Base-by-base conservation (phyloP, 2,113 vertebrate species). In the Pteropus alecto region DNA sequence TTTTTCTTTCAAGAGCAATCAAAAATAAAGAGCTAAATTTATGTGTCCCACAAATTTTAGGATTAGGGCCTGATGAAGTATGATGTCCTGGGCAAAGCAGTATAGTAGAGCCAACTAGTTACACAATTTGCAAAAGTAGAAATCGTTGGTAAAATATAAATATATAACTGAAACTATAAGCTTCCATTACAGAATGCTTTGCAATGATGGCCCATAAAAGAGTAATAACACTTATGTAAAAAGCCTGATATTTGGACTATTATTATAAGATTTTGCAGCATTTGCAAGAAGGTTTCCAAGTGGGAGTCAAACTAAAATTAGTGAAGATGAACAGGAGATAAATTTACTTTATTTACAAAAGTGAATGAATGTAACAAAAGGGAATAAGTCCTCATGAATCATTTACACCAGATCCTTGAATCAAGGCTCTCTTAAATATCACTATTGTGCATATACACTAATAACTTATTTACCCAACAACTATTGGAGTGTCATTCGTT, bases 41-140 rank as follows among this genome's bases (percentile, higher is more conserved):
- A 77, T 97, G 65, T 93, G 28, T 78, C 4, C 14, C 38, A 43
- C 83, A 95, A 93, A 98, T 65, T 95, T 90, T 88, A 95, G 87
- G 70, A 94, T 97, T 96, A 96, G n/a, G 60, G 11, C 51, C 35
- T 91, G 35, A 94, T 94, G 61, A 95, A 96, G 28, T 87, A 41
- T 95, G 94, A 97, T 5, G 0, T 97, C 96, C 58, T 97, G 67
- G 73, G 35, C 76, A 97, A 79, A 90, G 43, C 78, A 78, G 15
- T 92, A 84, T 87, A 93, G n/a, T 73, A 96, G 41, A 95, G 38
- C 6, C 28, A 33, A 96, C 41, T 86, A 95, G 81, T 87, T 95
- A 71, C 60, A 90, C 43, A 92, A 88, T 87, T 97, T 97, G 84
- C 79, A 97, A 98, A 74, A 30, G 35, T 81, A 30, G 77, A 97